Percentiles rank a stretch among this genome's conserved stretches.
Conservation (phyloP, 37 sponge, comb jelly and placozoan genomes). For the Halichondria panicea region DNA sequence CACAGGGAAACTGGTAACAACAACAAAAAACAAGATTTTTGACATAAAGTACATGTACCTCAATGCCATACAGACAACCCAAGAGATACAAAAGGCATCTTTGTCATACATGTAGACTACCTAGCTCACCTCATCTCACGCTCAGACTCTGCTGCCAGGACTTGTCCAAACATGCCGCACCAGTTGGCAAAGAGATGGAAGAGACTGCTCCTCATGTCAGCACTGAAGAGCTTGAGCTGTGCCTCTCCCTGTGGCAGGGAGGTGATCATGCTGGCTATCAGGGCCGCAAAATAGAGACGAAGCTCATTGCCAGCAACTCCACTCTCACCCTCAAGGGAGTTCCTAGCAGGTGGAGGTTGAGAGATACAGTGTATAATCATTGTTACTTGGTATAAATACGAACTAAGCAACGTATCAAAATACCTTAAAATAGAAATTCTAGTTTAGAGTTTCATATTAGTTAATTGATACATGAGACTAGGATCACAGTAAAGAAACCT, state of each 20-base stretch:
- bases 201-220: conserved; percentile 51
- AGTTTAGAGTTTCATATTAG: neutral
- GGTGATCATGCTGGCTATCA: conserved; percentile 68
- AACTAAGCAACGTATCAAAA: neutral
- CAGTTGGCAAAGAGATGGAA: conserved; percentile 76
- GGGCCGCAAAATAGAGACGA: conserved; percentile 55
- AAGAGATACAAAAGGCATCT: neutral
- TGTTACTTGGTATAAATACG: neutral
- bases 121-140: conserved; percentile 13
- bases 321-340: conserved; percentile 63
- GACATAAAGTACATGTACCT: neutral
- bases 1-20: neutral
- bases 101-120: neutral
- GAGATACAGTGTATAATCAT: neutral
- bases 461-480: too few species aligned
- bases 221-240: conserved; percentile 37
- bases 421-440: neutral
- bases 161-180: conserved; percentile 66
- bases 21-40: neutral
- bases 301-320: too few species aligned
- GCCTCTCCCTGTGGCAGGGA: conserved; percentile 58
- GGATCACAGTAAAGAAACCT: too few species aligned
- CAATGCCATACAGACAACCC: neutral
- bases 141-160: conserved; percentile 15
- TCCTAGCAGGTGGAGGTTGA: conserved; percentile 28